A percentile compares a stretch with the other conserved stretches of the same genome.
Conservation (phyloP, 1,140 invertebrate species). For the Apolygus lucorum region DNA sequence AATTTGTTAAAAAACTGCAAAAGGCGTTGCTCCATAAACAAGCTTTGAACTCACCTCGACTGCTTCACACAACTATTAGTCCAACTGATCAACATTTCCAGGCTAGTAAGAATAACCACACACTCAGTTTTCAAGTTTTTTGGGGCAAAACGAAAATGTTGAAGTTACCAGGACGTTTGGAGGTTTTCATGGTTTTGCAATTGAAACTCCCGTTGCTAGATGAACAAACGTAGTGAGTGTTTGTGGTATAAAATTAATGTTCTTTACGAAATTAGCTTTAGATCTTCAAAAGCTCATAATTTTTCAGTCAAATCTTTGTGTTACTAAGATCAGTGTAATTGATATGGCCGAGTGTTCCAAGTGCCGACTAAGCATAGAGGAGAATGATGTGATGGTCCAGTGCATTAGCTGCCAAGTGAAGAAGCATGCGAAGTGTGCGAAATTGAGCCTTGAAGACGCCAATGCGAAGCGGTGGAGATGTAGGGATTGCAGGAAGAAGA, state of each 20-base stretch:
- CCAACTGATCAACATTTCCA: too few species aligned
- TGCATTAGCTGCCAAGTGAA: background rate
- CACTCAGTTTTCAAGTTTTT: background rate
- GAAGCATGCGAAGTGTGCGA: background rate
- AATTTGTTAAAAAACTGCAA: too few species aligned
- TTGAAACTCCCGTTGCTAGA: too few species aligned
- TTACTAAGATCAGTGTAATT: background rate
- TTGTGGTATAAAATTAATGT: background rate
- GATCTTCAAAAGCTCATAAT: background rate
- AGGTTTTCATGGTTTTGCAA: too few species aligned
- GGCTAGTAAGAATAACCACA: background rate
- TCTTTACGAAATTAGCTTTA: background rate
- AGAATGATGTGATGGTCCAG: background rate
- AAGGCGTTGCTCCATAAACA: too few species aligned
- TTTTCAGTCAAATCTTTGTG: background rate
- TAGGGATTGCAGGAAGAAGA: background rate
- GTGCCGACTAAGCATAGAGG: background rate
- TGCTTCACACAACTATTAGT: too few species aligned
- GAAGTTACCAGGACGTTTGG: too few species aligned
- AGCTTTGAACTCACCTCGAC: too few species aligned
- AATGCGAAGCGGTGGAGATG: background rate
- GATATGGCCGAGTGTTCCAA: background rate
- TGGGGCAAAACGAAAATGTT: background rate
- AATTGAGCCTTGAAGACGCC: background rate
- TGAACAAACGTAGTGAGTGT: too few species aligned